These are phyloP conservation scores for Pandemis heparana DNA, from an alignment of 2,888 invertebrate genomes.

Conservation along the genomic window DNA sequence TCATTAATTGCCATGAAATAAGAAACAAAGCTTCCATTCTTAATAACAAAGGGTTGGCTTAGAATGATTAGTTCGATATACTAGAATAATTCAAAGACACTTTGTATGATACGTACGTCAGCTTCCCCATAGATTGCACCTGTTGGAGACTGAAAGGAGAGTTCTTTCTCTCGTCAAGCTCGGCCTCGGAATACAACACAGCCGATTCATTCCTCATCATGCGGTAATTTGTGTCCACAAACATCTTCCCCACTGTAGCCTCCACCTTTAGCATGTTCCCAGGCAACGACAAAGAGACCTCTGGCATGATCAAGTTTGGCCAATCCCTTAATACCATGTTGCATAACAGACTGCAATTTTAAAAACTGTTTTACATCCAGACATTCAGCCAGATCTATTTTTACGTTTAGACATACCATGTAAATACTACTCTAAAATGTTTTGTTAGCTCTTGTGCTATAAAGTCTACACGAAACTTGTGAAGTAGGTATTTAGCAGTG, in stretches of 20 bases:
- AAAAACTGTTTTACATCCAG: background rate
- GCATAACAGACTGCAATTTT: constrained; percentile 58
- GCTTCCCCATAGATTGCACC: constrained; percentile 57
- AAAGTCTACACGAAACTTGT: too few relatives aligned
- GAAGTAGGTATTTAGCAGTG: too few relatives aligned
- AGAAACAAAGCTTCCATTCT: too few relatives aligned
- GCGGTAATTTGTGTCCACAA: constrained; percentile 59
- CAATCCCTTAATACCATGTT: constrained; percentile 55
- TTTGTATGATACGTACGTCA: constrained; percentile 60
- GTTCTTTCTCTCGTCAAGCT: constrained; percentile 48
- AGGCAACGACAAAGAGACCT: constrained; percentile 57
- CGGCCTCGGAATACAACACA: constrained; percentile 48
- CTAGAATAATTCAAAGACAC: background rate
- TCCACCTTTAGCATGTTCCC: constrained; percentile 61
- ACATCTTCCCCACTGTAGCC: constrained; percentile 59
- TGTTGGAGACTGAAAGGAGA: constrained; percentile 69
- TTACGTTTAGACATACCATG: too few relatives aligned
- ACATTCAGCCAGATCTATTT: too few relatives aligned
- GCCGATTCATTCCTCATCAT: constrained; percentile 62
- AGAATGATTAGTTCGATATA: too few relatives aligned
- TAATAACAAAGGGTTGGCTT: too few relatives aligned
- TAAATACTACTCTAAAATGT: too few relatives aligned
- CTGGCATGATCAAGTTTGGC: constrained; percentile 56
- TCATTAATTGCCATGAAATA: too few relatives aligned
- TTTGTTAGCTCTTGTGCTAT: too few relatives aligned